phyloP scores from a whole-genome alignment of 2,113 vertebrate species.

The Zosterops borbonicus region DNA sequence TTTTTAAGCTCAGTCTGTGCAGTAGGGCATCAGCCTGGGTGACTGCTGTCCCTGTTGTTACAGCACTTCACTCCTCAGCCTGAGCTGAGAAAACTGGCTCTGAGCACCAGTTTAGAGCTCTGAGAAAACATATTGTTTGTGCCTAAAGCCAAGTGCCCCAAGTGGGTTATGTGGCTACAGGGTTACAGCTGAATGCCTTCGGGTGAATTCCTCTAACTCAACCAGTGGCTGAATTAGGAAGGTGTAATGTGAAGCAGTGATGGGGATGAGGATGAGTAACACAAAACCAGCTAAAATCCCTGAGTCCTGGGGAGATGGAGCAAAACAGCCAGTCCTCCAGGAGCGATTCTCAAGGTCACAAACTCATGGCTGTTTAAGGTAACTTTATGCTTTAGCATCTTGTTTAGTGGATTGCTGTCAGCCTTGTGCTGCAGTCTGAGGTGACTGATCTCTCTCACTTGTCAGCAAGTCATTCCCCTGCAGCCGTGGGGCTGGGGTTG shows the following conservation, averaged over 20 bases:
- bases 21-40: constrained; percentile 19
- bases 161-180: neutral
- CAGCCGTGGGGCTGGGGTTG: neutral
- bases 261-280: neutral
- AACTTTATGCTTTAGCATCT: constrained; percentile 2
- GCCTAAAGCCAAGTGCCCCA: constrained; percentile 10
- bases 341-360: constrained; percentile 5
- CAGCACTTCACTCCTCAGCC: neutral
- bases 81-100: neutral
- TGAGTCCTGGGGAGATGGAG: neutral
- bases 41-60: neutral
- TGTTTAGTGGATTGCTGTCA: neutral
- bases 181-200: neutral
- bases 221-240: neutral
- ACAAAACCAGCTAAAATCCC: constrained; percentile 12
- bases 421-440: neutral
- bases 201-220: neutral
- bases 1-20: neutral
- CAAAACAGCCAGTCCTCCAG: neutral
- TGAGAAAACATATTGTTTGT: neutral
- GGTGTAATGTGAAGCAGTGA: neutral
- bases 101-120: constrained; percentile 42
- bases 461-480: neutral
- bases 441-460: neutral
- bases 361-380: neutral